These are phyloP conservation scores for Pseudomugil gertrudae DNA, from an alignment of 2,797 vertebrate species.

Conservation along the genomic window DNA sequence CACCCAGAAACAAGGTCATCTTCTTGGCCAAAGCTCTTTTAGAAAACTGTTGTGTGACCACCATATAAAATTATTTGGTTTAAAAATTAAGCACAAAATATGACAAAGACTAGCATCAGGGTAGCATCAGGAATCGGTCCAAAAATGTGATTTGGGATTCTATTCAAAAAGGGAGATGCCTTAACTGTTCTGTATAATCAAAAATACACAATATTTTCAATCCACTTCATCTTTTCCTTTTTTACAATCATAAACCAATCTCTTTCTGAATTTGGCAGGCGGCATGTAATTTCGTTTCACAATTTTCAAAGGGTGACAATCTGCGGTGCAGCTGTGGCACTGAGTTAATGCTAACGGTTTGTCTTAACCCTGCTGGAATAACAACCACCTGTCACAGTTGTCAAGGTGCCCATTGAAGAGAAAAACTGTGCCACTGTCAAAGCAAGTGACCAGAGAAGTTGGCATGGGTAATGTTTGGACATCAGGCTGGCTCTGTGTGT, in stretches of 20 bases:
- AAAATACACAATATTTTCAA: not conserved
- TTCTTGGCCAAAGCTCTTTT: too few relatives aligned
- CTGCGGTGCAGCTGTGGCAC: slow-evolving; percentile 46
- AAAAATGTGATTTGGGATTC: not conserved
- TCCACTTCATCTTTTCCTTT: not conserved
- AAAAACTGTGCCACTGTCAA: slow-evolving; percentile 44
- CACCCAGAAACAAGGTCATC: not conserved
- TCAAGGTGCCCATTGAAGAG: slow-evolving; percentile 58
- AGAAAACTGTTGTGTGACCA: too few relatives aligned
- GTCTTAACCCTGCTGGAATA: slow-evolving; percentile 38
- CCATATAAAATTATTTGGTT: not conserved
- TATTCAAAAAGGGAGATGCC: not conserved
- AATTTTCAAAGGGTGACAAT: slow-evolving; percentile 39
- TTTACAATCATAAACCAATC: slow-evolving; percentile 11
- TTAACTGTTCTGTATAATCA: not conserved
- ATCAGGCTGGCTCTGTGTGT: slow-evolving; percentile 49
- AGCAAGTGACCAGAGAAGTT: slow-evolving; percentile 47
- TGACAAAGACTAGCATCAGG: too few relatives aligned
- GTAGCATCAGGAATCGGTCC: not conserved
- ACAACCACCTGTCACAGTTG: slow-evolving; percentile 70
- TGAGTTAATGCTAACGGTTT: slow-evolving; percentile 53
- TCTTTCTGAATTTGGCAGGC: slow-evolving; percentile 26
- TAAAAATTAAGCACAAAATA: not conserved
- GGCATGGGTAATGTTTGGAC: slow-evolving; percentile 53
- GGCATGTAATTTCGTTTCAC: slow-evolving; percentile 39